Evolutionary conservation across 2,113 vertebrate genomes (phyloP), one percentile per base, ranked within the genome.

Genomic region (Orthonyx spaldingii): DNA sequence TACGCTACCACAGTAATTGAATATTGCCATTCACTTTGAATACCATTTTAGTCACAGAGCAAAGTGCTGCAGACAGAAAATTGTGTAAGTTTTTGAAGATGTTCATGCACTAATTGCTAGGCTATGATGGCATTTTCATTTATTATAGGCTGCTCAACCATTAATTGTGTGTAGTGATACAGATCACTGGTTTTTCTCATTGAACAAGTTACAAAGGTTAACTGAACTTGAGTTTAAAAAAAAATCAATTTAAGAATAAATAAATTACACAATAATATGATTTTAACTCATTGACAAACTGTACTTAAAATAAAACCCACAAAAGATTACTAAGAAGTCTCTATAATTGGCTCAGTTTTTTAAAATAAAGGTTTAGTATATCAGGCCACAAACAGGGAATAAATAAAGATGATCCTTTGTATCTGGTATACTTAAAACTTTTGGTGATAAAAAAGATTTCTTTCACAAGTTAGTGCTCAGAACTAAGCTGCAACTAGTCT

Each of bases 41-140:
- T 92, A 88, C 52, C 95, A 95, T 97, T 97, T 97, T 92, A 97
- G 95, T 96, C 88, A 97, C 26, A 63, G 82, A 97, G 57, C 47
- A 88, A 97, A 92, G 87, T 93, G 70, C 66, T 95, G 47, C 28
- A 85, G 93, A 97, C 4, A n/a, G 90, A 97, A 97, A 87, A 81
- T 42, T 56, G n/a, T 94, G 30, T 78, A 93, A 87, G 84, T 70
- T 95, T 93, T 90, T 97, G 84, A 97, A 97, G 97, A 96, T 94
- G 89, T 97, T 89, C 94, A 96, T 95, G 84, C 86, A 89, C 90
- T 98, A 98, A 98, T 95, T 98, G 89, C 77, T 89, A 97, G 95
- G 56, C 77, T 13, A 8, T 91, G 78, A 76, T 96, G 94, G 57
- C 95, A 97, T 98, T 98, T 98, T 97, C 94, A 97, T 97, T 98